These are phyloP conservation scores for Leptopilina myrica DNA, from an alignment of 2,888 invertebrate genomes.

Conservation along the genomic window DNA sequence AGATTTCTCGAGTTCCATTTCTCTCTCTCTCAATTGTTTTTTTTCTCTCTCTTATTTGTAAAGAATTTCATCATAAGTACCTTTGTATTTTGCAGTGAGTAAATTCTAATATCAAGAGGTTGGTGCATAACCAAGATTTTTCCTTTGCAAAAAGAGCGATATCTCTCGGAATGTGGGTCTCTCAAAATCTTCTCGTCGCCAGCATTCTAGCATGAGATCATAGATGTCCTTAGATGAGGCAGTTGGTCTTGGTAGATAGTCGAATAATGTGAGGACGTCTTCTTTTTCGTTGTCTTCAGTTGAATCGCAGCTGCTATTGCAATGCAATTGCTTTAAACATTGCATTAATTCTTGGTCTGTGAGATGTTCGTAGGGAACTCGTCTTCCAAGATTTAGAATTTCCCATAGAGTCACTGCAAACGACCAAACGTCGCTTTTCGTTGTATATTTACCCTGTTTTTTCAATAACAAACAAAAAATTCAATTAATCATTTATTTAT, in stretches of 20 bases:
- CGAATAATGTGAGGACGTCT: constrained; percentile 74
- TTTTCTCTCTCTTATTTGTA: neutral
- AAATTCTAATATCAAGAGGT: constrained; percentile 75
- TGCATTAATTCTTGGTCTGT: constrained; percentile 89
- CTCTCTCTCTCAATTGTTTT: constrained; percentile 24
- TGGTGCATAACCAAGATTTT: constrained; percentile 82
- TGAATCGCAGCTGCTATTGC: constrained; percentile 77
- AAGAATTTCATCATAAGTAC: constrained; percentile 32
- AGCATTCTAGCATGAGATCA: constrained; percentile 91
- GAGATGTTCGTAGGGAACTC: constrained; percentile 87
- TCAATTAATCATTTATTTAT: too few species aligned
- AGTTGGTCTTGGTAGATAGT: constrained; percentile 82
- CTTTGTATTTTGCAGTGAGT: constrained; percentile 35
- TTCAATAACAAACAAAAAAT: neutral
- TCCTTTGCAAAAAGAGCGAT: constrained; percentile 87
- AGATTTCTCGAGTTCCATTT: neutral
- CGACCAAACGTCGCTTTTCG: constrained; percentile 94
- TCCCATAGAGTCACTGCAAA: constrained; percentile 94
- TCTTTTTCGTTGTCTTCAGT: constrained; percentile 58
- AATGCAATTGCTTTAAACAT: constrained; percentile 85
- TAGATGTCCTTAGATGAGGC: constrained; percentile 89
- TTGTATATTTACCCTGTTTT: constrained; percentile 87
- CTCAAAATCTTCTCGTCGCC: constrained; percentile 86
- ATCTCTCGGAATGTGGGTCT: constrained; percentile 90
- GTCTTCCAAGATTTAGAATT: constrained; percentile 86